Evolutionary conservation across 1,140 invertebrate species (phyloP).

Genomic region (Apis dorsata): DNA sequence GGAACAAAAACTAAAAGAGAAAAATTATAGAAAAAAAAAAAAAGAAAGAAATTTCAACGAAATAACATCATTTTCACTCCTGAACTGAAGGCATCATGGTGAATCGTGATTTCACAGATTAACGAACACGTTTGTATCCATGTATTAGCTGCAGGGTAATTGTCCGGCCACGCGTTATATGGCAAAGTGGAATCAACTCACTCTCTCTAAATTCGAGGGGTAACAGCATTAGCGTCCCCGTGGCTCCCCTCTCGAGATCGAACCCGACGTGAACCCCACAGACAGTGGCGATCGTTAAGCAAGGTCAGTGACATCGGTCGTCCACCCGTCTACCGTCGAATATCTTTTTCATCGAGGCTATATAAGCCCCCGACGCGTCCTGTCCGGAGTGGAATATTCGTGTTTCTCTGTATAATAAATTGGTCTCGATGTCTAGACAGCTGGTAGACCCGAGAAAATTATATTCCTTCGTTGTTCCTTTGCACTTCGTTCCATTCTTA

Average conservation of each 20-base stretch:
- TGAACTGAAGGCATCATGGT: too few relatives aligned
- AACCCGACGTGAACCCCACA: constrained; percentile 41
- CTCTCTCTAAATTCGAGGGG: constrained; percentile 24
- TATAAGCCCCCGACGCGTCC: neutral
- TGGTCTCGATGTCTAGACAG: neutral
- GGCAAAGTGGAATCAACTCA: constrained; percentile 10
- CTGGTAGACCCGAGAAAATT: neutral
- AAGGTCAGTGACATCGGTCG: constrained; percentile 70
- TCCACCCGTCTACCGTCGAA: constrained; percentile 62
- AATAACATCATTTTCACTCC: neutral
- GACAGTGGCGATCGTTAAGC: constrained; percentile 65
- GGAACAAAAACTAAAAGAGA: too few relatives aligned
- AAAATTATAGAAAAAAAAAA: neutral
- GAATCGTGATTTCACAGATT: neutral
- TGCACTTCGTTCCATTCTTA: neutral
- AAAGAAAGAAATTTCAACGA: neutral
- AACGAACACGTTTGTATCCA: neutral
- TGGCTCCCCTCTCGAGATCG: constrained; percentile 26
- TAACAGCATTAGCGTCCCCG: constrained; percentile 24
- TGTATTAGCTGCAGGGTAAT: neutral
- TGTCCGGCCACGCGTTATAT: neutral
- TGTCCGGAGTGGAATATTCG: neutral
- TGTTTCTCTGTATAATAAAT: neutral
- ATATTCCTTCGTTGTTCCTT: neutral
- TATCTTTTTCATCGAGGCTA: constrained; percentile 47